Evolutionary conservation across 1,140 invertebrate species (phyloP), one percentile per base, ranked within the genome.

Genomic region (Drosophila sucinea): DNA sequence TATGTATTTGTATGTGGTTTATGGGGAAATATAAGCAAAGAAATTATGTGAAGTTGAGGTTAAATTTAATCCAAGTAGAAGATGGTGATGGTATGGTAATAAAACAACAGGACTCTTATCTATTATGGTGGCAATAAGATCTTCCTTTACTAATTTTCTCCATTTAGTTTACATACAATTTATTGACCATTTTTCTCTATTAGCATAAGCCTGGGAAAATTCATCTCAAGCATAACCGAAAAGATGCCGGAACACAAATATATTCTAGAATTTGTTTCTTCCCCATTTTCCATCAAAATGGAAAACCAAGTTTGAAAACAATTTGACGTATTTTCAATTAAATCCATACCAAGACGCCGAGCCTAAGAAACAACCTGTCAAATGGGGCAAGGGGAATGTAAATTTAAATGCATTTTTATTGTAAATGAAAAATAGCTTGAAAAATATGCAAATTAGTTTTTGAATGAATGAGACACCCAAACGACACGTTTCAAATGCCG

Each of bases 381-480:
- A 77, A 75, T 44, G 68, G 35, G 40, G 11, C 2, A 55, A 41
- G 61, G 54, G 56, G 33, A 8, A 38, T 38, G 35, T 11, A 63
- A 58, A 56, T 70, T 66, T 62, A 51, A 77, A 78, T 78, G 68
- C 62, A 78, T 70, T 77, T 51, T 60, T 38, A 44, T 38, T 70
- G 60, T 77, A 68, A 74, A 68, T 65, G 67, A 67, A 77, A 64
- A 64, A 76, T 69, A 80, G 68, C 65, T 67, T 55, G 40, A 67
- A 77, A 76, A 77, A 73, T 80, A 87, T 89, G 84, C 80, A 87
- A 87, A 87, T 87, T 76, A 87, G 77, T 70, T 70, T 51, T 51
- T 67, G 73, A 41, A 55, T 55, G 51, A 35, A 35, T 35, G 56
- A 38, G 72, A 64, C 58, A 71, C 17, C 30, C 60, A 79, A 66